Evolutionary conservation across 2,888 invertebrate genomes (phyloP).

Genomic region (Peribatodes rhomboidaria): DNA sequence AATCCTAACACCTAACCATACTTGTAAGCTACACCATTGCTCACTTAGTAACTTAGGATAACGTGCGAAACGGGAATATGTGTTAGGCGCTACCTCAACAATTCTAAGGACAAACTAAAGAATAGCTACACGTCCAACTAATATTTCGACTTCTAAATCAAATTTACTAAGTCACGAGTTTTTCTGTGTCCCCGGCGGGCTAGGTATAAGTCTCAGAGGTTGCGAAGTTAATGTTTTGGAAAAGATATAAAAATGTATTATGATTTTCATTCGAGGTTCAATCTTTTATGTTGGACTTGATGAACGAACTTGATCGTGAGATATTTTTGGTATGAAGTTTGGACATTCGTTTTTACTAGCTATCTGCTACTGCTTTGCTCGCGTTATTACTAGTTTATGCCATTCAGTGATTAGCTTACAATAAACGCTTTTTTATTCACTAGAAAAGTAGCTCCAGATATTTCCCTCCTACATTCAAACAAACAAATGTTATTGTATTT

Average conservation of each 20-base stretch:
- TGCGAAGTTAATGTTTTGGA: slow-evolving; percentile 53
- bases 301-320: neutral
- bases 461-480: too few relatives aligned
- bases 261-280: slow-evolving; percentile 3
- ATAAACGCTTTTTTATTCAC: too few relatives aligned
- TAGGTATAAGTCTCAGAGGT: slow-evolving; percentile 43
- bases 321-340: neutral
- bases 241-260: slow-evolving; percentile 44
- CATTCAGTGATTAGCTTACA: too few relatives aligned
- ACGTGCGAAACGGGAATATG: neutral
- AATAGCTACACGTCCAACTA: slow-evolving; percentile 47
- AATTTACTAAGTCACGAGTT: slow-evolving; percentile 54
- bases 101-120: slow-evolving; percentile 34
- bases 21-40: neutral
- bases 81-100: neutral
- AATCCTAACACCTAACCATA: too few relatives aligned
- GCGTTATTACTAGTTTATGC: too few relatives aligned
- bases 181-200: slow-evolving; percentile 47
- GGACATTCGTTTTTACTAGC: too few relatives aligned
- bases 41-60: neutral
- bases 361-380: too few relatives aligned
- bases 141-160: slow-evolving; percentile 54
- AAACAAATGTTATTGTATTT: too few relatives aligned
- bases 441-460: too few relatives aligned
- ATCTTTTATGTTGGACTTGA: slow-evolving; percentile 8